Base-by-base conservation (phyloP, 2,888 invertebrate genomes). In the Chaitophorus viminalis region DNA sequence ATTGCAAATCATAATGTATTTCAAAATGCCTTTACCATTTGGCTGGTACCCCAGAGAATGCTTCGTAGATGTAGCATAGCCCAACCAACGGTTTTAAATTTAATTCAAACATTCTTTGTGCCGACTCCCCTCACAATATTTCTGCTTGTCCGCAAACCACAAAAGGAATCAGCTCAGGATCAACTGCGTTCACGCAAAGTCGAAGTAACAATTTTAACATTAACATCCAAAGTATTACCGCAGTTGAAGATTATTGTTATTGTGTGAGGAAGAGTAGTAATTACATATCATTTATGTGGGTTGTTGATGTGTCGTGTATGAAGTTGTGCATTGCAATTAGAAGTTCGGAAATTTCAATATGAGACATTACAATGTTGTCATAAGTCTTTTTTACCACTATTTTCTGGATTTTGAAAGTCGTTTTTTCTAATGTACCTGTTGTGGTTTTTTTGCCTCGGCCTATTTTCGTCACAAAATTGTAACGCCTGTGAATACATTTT, bases 401-500 rank as follows among this genome's bases (percentile, higher is more conserved):
- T 46, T 18, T 14, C 39, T 46, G 31, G 46, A 14, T 46, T 14
- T 46, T 46, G 54, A 18, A 78, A 78, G 60, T 78, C 25, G 52
- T 78, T 6, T 60, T 78, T 54, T 46, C 54, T 14, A 3, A 36
- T 21, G 29, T 75, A 75, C 74, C 75, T 74, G 82, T 82, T 82
- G 82, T 70, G 11, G 29, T 6, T 52, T 17, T 31, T 36, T 39
- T n/a, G n/a, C n/a, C 46, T 68, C 18, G 25, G 39, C 25, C 29
- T 77, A 33, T 33, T n/a, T 21, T n/a, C n/a, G n/a, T n/a, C n/a
- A n/a, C n/a, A n/a, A n/a, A n/a, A n/a, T n/a, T n/a, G n/a, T n/a
- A n/a, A n/a, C n/a, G n/a, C n/a, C n/a, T n/a, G 39, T 25, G 31
- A 39, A 72, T 74, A 79, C 72, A 79, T 87, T 74, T 74, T 60